Conservation (phyloP, 2,113 vertebrate genomes). For the Petrocephalus microphthalmus region DNA sequence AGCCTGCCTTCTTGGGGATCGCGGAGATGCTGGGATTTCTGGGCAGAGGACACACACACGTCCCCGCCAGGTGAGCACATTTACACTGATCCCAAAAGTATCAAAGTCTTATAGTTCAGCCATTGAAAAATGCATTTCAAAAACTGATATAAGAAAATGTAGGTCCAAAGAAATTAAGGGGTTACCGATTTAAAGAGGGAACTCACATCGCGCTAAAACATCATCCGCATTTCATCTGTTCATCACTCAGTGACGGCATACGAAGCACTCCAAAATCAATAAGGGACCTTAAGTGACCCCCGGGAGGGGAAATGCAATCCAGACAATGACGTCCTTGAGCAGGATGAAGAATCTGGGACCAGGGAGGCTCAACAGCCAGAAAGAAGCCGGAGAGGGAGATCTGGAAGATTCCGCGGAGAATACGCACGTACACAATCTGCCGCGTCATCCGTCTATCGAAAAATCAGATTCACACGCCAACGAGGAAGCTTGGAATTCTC, state of each 20-base stretch:
- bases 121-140: neutral
- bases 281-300: neutral
- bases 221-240: neutral
- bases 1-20: neutral
- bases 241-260: neutral
- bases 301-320: neutral
- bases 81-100: neutral
- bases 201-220: neutral
- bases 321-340: neutral
- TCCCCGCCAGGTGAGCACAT: neutral
- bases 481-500: neutral
- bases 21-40: no score
- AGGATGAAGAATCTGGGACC: neutral
- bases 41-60: neutral
- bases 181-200: neutral
- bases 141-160: neutral
- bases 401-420: neutral
- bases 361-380: neutral
- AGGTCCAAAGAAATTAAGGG: neutral
- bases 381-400: neutral
- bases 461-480: neutral
- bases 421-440: neutral
- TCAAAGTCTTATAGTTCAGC: neutral
- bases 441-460: neutral
- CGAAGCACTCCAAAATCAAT: neutral